Evolutionary conservation across 2,888 invertebrate genomes (phyloP), one percentile per base, ranked within the genome.

Genomic region (Priocnemis perturbator): DNA sequence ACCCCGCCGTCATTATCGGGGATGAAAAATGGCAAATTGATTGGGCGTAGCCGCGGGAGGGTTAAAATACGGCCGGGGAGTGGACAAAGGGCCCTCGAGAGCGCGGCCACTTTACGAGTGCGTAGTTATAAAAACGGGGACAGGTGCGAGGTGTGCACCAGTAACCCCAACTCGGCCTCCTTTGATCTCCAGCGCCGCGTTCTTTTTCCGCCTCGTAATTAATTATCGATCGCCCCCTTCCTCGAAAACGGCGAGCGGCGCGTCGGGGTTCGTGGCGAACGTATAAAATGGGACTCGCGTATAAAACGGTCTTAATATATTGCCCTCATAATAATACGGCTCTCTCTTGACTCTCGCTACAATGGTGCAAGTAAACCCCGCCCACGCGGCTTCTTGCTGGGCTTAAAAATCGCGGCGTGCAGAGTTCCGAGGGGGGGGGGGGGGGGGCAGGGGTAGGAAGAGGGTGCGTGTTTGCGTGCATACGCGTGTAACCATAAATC

Each of bases 401-500:
- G 17, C 48, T 37, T 47, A 64, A 64, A 58, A 64, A 64, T 64
- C 48, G 30, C 58, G 19, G 44, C 52, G 58, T 14, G 62, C 45
- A 4, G 23, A 48, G 60, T 48, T 48, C 53, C 4, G 19, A 11
- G 21, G 53, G 21, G 23, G 17, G 23, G 17, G 53, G 17, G 37
- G 23, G 50, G 21, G 23, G 45, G n/a, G 21, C 44, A n/a, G 26
- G 30, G 37, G 7, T 26, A 3, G 3, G 26, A 4, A 26, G 26
- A 26, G 26, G 19, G 47, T 56, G 63, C 56, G 37, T 57, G 56
- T 23, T 23, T 64, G 48, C 57, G 57, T 57, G 58, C 57, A 50
- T 58, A 20, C 37, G 26, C 53, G 55, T 44, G 61, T 62, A 66
- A 53, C 63, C 57, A 74, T 74, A 74, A 72, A 76, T 76, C 74